Evolutionary conservation across 2,797 vertebrate genomes (phyloP).

Genomic region (Sciurus vulgaris): DNA sequence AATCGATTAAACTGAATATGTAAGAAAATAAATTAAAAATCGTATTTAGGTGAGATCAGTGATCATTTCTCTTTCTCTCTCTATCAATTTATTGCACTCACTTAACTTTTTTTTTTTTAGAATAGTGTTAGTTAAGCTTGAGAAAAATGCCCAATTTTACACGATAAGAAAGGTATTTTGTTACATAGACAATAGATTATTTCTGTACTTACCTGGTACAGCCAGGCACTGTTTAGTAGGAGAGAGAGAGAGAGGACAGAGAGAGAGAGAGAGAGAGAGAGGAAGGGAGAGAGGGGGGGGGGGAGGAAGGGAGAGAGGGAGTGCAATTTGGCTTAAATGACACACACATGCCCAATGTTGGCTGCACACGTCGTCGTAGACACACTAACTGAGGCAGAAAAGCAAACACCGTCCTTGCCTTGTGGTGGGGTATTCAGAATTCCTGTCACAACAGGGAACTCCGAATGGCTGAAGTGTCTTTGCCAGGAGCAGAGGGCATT

Average conservation of each 20-base stretch:
- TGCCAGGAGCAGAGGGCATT: not conserved
- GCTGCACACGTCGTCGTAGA: not conserved
- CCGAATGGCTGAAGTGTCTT: not conserved
- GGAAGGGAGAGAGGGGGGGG: too few species aligned
- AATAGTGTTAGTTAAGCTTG: constrained; percentile 32
- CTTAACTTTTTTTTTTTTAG: not conserved
- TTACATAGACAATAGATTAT: not conserved
- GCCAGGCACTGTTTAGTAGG: not conserved
- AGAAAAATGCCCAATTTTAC: not conserved
- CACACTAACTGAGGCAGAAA: constrained; percentile 1
- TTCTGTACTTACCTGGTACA: not conserved
- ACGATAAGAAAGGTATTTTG: not conserved
- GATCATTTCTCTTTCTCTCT: not conserved
- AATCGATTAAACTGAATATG: not conserved
- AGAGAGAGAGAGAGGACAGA: too few species aligned
- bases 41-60: not conserved
- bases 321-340: constrained; percentile 23
- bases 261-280: too few species aligned
- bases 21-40: not conserved
- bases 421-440: not conserved
- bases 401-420: not conserved
- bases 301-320: not conserved
- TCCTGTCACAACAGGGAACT: not conserved
- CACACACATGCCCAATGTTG: not conserved
- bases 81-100: not conserved